Conservation (phyloP, 2,113 vertebrate genomes). For the Pseudopodoces humilis region DNA sequence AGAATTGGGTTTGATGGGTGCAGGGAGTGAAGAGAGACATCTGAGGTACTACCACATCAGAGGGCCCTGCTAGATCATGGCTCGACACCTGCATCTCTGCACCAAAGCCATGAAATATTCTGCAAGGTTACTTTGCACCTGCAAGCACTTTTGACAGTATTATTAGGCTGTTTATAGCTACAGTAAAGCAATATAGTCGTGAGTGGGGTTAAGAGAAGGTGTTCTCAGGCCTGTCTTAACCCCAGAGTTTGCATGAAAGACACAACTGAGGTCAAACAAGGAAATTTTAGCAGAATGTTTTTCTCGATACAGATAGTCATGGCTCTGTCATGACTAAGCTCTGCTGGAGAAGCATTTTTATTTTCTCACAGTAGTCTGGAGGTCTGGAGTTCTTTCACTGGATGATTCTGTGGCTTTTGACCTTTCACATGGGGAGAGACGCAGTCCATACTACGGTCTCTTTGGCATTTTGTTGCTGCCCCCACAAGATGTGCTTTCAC, state of each 20-base stretch:
- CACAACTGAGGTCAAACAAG: neutral
- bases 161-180: conserved; percentile 21
- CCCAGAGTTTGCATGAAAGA: conserved; percentile 17
- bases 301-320: neutral
- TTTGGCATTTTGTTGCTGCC: neutral
- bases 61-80: neutral
- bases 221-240: neutral
- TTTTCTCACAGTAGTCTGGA: neutral
- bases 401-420: neutral
- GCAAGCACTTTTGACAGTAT: neutral
- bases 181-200: neutral
- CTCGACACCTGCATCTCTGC: neutral
- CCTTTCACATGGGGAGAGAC: neutral
- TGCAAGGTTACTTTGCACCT: neutral
- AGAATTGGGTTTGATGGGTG: neutral
- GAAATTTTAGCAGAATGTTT: neutral
- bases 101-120: neutral
- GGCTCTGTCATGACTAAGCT: neutral
- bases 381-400: neutral
- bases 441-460: accelerated
- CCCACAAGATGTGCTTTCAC: neutral
- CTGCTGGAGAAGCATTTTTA: neutral
- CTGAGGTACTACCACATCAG: neutral
- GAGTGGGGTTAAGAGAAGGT: neutral
- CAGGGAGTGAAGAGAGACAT: neutral